A percentile compares a stretch with the other conserved stretches of the same genome.
phyloP scores from a whole-genome alignment of 2,888 invertebrate species.

The Macaria notata region DNA sequence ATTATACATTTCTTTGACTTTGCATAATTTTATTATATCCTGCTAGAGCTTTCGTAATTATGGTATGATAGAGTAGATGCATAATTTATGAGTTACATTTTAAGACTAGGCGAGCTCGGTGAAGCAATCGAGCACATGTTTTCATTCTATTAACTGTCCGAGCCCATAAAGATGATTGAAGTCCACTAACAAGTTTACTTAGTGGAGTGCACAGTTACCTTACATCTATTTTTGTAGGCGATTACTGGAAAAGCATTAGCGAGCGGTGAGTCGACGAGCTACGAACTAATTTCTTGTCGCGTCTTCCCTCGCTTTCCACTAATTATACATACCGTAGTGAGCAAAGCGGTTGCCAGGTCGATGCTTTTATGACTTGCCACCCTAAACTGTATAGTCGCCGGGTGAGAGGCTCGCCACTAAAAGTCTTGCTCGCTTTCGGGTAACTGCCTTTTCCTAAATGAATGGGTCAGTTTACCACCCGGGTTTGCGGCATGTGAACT shows the following conservation, averaged over 20 bases:
- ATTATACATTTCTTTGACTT: slow-evolving; percentile 12
- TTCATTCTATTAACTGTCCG: slow-evolving; percentile 26
- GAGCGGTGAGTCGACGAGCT: slow-evolving; percentile 38
- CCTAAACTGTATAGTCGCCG: slow-evolving; percentile 39
- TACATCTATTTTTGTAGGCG: slow-evolving; percentile 30
- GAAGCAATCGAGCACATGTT: slow-evolving; percentile 19
- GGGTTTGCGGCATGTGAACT: too few species aligned
- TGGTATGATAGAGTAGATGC: too few species aligned
- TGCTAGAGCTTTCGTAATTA: too few species aligned
- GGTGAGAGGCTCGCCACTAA: slow-evolving; percentile 28
- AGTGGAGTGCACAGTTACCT: slow-evolving; percentile 14
- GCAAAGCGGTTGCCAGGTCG: slow-evolving; percentile 58
- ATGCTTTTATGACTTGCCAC: slow-evolving; percentile 43
- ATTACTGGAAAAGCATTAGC: slow-evolving; percentile 42
- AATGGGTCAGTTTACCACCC: slow-evolving; percentile 14
- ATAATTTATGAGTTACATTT: too few species aligned
- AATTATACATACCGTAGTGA: slow-evolving; percentile 55
- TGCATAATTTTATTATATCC: too few species aligned
- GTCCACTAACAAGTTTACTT: slow-evolving; percentile 11
- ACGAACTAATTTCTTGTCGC: slow-evolving; percentile 47
- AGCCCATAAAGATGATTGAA: slow-evolving; percentile 12
- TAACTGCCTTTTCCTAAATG: slow-evolving; percentile 8
- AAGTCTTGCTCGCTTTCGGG: slow-evolving; percentile 22
- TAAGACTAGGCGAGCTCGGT: too few species aligned
- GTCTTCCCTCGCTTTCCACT: slow-evolving; percentile 49